Base-by-base conservation (phyloP, 2,113 vertebrate species). In the Etheostoma spectabile region DNA sequence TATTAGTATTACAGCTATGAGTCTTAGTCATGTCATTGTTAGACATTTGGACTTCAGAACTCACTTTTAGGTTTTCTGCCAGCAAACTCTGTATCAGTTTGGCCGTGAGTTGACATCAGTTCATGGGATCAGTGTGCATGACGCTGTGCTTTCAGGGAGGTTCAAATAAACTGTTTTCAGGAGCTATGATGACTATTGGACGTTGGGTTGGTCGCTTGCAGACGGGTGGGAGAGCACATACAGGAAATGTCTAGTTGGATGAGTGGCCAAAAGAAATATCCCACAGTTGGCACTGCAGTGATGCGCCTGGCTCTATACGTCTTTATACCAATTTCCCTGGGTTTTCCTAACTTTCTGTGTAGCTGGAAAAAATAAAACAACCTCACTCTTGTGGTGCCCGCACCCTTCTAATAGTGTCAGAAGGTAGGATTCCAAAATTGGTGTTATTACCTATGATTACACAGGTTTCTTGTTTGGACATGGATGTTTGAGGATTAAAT, bases 231-330 rank as follows among this genome's bases (percentile, higher is more conserved):
- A 83, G 64, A 80, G 69, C 24, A 5, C 75, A 65, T 74, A 71
- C 84, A 92, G 89, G 83, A 91, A 90, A 90, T 57, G 74, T 87
- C 64, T 90, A 46, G 79, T 91, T 86, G 82, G 60, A 71, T 68
- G 65, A 83, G 61, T 53, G 35, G 86, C 86, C 83, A 91, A 83
- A 74, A 52, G 51, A 89, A 91, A 88, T 82, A 89, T 88, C 55
- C 87, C 69, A 78, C 57, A 72, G 73, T 81, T 84, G 86, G 86
- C 71, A 81, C 79, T 69, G 27, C 24, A 7, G 61, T 51, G 68
- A 68, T 68, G 35, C 0, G 13, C 65, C 75, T 84, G 77, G 57
- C 60, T 76, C 74, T 74, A 74, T 80, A 67, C 42, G 60, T 67
- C 62, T 42, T 82, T 64, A 76, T n/a, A 72, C 35, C 19, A 72